Percentiles rank a stretch among this genome's conserved stretches.
Evolutionary conservation across 2,113 vertebrate species (phyloP).

Genomic region (Neomonachus schauinslandi): DNA sequence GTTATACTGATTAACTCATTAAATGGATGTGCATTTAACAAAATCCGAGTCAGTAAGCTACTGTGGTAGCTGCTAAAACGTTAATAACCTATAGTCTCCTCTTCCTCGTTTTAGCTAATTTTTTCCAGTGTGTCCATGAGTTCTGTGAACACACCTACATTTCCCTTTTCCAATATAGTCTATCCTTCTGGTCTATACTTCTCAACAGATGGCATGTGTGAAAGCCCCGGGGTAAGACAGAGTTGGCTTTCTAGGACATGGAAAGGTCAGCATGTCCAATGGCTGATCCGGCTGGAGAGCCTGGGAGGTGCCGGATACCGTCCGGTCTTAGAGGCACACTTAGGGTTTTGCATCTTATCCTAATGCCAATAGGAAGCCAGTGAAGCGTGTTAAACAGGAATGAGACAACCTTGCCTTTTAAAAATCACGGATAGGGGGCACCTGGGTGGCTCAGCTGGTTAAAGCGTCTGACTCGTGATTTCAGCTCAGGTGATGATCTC

Average conservation of each 20-base stretch:
- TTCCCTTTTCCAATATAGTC: neutral
- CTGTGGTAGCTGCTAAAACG: constrained; percentile 1
- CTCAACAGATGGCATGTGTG: neutral
- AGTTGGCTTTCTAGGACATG: neutral
- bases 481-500: neutral
- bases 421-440: neutral
- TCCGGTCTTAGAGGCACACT: neutral
- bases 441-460: neutral
- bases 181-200: neutral
- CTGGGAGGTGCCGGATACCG: neutral
- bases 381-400: neutral
- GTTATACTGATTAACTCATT: neutral
- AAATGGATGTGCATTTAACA: neutral
- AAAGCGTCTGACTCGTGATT: neutral
- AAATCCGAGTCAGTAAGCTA: neutral
- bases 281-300: neutral
- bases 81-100: neutral
- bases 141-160: neutral
- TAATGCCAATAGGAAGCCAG: neutral
- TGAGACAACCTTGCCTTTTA: neutral
- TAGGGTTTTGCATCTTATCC: neutral
- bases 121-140: neutral
- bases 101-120: neutral
- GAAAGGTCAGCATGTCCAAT: neutral
- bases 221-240: neutral